Evolutionary conservation across 2,113 vertebrate genomes (phyloP).

Genomic region (Sisor rabdophorus): DNA sequence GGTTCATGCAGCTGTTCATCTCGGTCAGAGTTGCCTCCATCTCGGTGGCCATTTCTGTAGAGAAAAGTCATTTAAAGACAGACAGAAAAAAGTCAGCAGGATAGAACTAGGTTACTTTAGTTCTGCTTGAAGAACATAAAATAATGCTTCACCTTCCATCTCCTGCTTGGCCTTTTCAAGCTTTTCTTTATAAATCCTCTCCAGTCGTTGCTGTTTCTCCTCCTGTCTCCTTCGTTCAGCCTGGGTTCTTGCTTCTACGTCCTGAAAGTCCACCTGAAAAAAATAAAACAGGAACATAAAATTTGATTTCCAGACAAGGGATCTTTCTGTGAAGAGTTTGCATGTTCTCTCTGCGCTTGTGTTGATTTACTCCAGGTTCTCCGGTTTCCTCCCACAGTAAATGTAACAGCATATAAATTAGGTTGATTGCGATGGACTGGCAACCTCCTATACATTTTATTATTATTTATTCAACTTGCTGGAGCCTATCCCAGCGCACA

Average conservation of each 20-base stretch:
- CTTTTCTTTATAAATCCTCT: slow-evolving; percentile 80
- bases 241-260: slow-evolving; percentile 74
- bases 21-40: slow-evolving; percentile 76
- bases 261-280: slow-evolving; percentile 87
- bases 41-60: slow-evolving; percentile 74
- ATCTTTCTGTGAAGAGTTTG: no score
- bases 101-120: background rate
- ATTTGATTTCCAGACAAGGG: no score
- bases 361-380: no score
- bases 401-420: no score
- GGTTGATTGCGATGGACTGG: background rate
- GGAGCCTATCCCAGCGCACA: no score
- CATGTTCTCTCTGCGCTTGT: no score
- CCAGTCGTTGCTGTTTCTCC: slow-evolving; percentile 76
- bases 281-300: background rate
- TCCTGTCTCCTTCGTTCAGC: slow-evolving; percentile 81
- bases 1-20: slow-evolving; percentile 82
- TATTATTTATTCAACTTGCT: no score
- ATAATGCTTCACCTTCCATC: slow-evolving; percentile 76
- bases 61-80: slow-evolving; percentile 13
- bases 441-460: no score
- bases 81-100: background rate
- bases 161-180: slow-evolving; percentile 75
- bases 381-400: no score
- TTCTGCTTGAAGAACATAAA: background rate